These are phyloP conservation scores for Remorina albescens DNA, from an alignment of 2,797 vertebrate species.

Conservation along the genomic window DNA sequence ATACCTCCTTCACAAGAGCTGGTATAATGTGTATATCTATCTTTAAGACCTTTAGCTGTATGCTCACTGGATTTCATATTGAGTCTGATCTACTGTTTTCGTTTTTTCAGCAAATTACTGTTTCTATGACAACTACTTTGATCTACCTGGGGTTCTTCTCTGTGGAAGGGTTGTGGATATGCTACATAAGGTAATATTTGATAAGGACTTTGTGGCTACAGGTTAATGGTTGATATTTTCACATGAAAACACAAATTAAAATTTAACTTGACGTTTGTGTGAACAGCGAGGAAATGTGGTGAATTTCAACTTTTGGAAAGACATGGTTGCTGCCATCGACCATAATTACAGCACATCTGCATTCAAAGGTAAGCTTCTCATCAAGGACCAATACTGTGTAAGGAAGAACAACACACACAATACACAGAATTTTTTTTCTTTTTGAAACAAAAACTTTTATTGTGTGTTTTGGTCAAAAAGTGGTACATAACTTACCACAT, in stretches of 20 bases:
- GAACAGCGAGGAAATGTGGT: slow-evolving; percentile 87
- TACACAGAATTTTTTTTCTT: slow-evolving; percentile 44
- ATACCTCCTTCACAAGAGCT: slow-evolving; percentile 90
- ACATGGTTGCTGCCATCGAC: slow-evolving; percentile 93
- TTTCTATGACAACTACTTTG: slow-evolving; percentile 98
- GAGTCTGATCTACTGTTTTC: slow-evolving; percentile 40
- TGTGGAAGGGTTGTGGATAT: slow-evolving; percentile 93
- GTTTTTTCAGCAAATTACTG: slow-evolving; percentile 92
- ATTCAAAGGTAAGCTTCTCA: slow-evolving; percentile 91
- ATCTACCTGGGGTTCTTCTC: slow-evolving; percentile 93
- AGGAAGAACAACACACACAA: slow-evolving; percentile 9
- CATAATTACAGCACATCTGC: slow-evolving; percentile 97
- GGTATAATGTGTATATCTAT: slow-evolving; percentile 78
- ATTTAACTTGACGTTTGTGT: slow-evolving; percentile 45
- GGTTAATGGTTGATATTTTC: neutral
- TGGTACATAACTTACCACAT: slow-evolving; percentile 77
- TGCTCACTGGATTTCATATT: neutral
- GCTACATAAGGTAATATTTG: slow-evolving; percentile 88
- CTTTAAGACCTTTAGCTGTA: slow-evolving; percentile 4
- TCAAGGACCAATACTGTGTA: slow-evolving; percentile 4
- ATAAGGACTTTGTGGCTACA: neutral
- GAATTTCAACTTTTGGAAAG: slow-evolving; percentile 96
- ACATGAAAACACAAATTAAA: slow-evolving; percentile 11
- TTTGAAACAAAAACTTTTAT: slow-evolving; percentile 81
- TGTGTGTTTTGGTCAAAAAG: slow-evolving; percentile 78